A percentile compares a stretch with the other conserved stretches of the same genome.
phyloP scores from a whole-genome alignment of 2,888 invertebrate species.

The Mesochorus sp. region DNA sequence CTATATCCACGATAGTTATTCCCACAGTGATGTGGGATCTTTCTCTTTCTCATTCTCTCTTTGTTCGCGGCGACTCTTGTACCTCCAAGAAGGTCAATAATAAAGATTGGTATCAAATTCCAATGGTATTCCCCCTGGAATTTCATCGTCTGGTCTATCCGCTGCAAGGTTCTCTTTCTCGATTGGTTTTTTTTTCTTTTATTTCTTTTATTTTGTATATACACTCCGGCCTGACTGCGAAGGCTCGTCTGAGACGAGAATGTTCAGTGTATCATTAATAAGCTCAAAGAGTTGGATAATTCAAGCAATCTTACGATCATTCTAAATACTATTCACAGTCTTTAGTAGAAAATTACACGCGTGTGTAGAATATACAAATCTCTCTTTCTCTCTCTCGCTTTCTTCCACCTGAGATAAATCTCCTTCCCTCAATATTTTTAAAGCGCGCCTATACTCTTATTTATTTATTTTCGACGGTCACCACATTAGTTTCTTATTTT shows the following conservation, averaged over 20 bases:
- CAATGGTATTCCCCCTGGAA: conserved; percentile 64
- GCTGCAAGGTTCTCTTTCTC: conserved; percentile 13
- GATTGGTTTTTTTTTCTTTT: background rate
- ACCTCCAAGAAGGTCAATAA: conserved; percentile 62
- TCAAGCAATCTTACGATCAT: conserved; percentile 13
- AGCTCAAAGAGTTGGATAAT: conserved; percentile 33
- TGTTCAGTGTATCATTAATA: conserved; percentile 16
- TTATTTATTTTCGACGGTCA: too few relatives aligned
- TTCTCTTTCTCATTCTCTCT: background rate
- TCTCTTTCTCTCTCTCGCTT: too few relatives aligned
- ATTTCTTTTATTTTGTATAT: conserved; percentile 7
- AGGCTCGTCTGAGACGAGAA: conserved; percentile 12
- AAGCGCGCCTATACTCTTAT: too few relatives aligned
- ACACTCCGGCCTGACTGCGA: conserved; percentile 9
- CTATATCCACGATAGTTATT: conserved; percentile 40
- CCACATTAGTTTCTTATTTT: too few relatives aligned
- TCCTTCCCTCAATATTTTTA: too few relatives aligned
- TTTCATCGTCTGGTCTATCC: conserved; percentile 60
- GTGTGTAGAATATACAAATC: too few relatives aligned
- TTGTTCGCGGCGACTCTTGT: conserved; percentile 23
- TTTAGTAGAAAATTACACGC: too few relatives aligned
- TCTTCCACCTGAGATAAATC: too few relatives aligned
- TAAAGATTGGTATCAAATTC: conserved; percentile 67
- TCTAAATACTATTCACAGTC: conserved; percentile 11
- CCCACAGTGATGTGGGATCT: conserved; percentile 21